Evolutionary conservation across 2,113 vertebrate genomes (phyloP).

Genomic region (Nannobrachium achirus): DNA sequence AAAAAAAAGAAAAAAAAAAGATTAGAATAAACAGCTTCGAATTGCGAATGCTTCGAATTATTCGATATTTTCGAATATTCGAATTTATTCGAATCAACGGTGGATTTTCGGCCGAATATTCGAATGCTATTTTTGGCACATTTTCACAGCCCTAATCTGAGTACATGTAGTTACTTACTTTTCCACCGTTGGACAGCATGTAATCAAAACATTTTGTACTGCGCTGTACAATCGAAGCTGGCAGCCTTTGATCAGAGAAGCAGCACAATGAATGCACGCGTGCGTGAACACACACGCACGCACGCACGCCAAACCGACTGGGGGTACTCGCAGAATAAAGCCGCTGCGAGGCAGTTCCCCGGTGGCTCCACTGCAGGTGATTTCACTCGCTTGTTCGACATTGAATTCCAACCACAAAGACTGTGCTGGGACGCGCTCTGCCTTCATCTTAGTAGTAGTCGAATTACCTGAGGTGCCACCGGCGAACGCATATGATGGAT

Average conservation of each 20-base stretch:
- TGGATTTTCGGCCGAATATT: too few relatives aligned
- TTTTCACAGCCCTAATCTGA: too few relatives aligned
- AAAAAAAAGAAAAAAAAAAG: too few relatives aligned
- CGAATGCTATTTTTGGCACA: too few relatives aligned
- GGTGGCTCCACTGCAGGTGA: background rate
- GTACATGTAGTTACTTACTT: too few relatives aligned
- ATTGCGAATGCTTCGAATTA: too few relatives aligned
- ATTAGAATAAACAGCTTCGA: too few relatives aligned
- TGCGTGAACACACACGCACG: slow-evolving; percentile 6
- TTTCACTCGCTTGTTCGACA: background rate
- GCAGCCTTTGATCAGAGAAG: slow-evolving; percentile 29
- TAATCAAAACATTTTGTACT: slow-evolving; percentile 63
- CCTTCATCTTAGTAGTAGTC: slow-evolving; percentile 48
- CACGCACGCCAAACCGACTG: slow-evolving; percentile 5
- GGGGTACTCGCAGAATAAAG: too few relatives aligned
- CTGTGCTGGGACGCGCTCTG: slow-evolving; percentile 31
- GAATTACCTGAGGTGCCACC: slow-evolving; percentile 69
- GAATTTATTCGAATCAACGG: too few relatives aligned
- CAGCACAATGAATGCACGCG: background rate
- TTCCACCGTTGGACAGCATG: background rate
- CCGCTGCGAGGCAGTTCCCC: background rate
- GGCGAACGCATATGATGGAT: slow-evolving; percentile 78
- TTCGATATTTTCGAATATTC: too few relatives aligned
- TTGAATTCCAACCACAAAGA: background rate
- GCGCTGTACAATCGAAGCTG: slow-evolving; percentile 19